Percentiles rank a stretch among this genome's conserved stretches.
phyloP scores from a whole-genome alignment of 2,113 vertebrate species.

The Boulengeromyrus knoepffleri region DNA sequence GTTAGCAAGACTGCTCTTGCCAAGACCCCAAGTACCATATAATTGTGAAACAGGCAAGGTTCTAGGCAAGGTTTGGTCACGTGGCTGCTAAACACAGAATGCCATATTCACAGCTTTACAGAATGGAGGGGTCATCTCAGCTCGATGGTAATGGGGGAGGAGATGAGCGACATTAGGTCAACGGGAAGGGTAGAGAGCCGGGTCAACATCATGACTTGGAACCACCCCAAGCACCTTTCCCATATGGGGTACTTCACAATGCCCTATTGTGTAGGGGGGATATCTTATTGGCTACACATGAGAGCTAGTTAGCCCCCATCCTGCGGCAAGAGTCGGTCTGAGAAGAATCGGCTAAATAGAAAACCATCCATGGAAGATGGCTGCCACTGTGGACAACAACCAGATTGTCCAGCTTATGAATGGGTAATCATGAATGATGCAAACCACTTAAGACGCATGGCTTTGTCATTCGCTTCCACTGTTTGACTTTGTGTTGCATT shows the following conservation, averaged over 20 bases:
- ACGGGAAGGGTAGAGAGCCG: not conserved
- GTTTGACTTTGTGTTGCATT: not conserved
- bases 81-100: not conserved
- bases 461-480: no score
- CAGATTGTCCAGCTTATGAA: not conserved
- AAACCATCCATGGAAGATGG: not conserved
- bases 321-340: slow-evolving; percentile 26
- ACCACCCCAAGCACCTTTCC: not conserved
- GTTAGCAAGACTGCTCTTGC: not conserved
- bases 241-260: slow-evolving; percentile 13
- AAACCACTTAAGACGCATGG: not conserved
- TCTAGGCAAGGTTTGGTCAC: not conserved
- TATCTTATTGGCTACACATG: slow-evolving; percentile 13
- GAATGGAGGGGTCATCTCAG: not conserved
- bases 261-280: slow-evolving; percentile 6
- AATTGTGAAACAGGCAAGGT: not conserved
- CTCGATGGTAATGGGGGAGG: not conserved
- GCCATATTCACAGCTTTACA: not conserved
- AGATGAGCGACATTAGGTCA: not conserved
- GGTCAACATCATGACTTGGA: slow-evolving; percentile 6
- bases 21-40: not conserved
- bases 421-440: not conserved
- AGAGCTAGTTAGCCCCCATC: slow-evolving; percentile 19
- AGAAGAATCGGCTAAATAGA: slow-evolving; percentile 1
- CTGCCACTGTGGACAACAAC: not conserved